phyloP scores from a whole-genome alignment of 2,113 vertebrate species.

The Andinoacara biseriatus region DNA sequence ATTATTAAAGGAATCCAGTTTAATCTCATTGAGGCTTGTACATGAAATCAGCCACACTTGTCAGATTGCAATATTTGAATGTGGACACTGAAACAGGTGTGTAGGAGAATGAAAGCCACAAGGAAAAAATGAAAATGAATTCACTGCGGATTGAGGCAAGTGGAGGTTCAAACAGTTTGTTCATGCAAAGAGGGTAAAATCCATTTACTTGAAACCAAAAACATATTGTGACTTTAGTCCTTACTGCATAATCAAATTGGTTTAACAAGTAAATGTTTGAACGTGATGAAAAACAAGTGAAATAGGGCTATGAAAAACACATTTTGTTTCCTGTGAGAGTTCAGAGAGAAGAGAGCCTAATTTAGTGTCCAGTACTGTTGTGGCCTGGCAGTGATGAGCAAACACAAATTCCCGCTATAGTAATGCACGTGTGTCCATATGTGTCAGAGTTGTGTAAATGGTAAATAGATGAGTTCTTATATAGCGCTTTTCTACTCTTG shows the following conservation, averaged over 20 bases:
- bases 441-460: too few species aligned
- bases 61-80: conserved; percentile 4
- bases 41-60: background rate
- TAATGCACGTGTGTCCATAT: too few species aligned
- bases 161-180: background rate
- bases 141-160: background rate
- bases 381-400: conserved; percentile 23
- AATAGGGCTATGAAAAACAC: too few species aligned
- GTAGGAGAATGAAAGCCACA: background rate
- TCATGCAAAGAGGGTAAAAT: background rate
- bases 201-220: background rate
- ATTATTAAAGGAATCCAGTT: conserved; percentile 1
- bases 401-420: conserved; percentile 51
- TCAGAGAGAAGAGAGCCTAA: conserved; percentile 32
- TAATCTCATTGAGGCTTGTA: conserved; percentile 10
- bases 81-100: conserved; percentile 12
- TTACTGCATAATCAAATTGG: too few species aligned
- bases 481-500: too few species aligned
- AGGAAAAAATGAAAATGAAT: conserved; percentile 23
- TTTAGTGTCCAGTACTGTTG: conserved; percentile 41
- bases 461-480: too few species aligned
- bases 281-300: too few species aligned
- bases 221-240: background rate
- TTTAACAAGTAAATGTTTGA: too few species aligned
- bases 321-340: background rate